Conservation (phyloP, 2,797 vertebrate genomes). For the Alectoris magna region DNA sequence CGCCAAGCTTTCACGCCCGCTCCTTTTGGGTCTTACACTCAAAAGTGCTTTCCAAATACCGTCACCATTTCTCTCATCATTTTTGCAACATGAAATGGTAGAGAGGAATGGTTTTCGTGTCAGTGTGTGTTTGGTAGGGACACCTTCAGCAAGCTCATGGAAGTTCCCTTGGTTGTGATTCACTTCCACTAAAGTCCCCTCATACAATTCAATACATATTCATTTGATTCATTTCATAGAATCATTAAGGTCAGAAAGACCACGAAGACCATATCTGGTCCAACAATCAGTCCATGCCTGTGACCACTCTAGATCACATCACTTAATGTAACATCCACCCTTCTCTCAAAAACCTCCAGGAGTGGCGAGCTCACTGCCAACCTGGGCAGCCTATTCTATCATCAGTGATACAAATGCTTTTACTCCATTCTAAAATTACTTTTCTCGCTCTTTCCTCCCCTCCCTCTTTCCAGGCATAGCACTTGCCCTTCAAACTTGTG, state of each 20-base stretch:
- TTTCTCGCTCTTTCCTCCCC: not conserved
- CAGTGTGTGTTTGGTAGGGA: not conserved
- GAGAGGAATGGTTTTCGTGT: not conserved
- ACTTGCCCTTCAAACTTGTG: conserved; percentile 6
- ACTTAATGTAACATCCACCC: no score
- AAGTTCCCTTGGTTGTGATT: not conserved
- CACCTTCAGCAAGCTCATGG: not conserved
- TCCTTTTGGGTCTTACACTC: not conserved
- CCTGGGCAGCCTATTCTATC: no score
- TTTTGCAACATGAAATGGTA: not conserved
- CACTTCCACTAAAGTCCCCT: not conserved
- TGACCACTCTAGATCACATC: no score
- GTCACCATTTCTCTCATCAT: not conserved
- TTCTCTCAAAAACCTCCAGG: no score
- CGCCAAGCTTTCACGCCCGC: not conserved
- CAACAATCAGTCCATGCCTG: no score
- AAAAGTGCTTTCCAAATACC: not conserved
- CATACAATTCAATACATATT: not conserved
- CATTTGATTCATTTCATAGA: not conserved
- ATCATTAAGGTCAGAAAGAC: no score
- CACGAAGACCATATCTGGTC: no score
- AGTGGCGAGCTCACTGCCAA: no score
- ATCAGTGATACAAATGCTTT: not conserved
- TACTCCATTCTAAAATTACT: not conserved
- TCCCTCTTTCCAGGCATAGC: not conserved